Base-by-base conservation (phyloP, 1,140 invertebrate species). In the Pentalonia nigronervosa region DNA sequence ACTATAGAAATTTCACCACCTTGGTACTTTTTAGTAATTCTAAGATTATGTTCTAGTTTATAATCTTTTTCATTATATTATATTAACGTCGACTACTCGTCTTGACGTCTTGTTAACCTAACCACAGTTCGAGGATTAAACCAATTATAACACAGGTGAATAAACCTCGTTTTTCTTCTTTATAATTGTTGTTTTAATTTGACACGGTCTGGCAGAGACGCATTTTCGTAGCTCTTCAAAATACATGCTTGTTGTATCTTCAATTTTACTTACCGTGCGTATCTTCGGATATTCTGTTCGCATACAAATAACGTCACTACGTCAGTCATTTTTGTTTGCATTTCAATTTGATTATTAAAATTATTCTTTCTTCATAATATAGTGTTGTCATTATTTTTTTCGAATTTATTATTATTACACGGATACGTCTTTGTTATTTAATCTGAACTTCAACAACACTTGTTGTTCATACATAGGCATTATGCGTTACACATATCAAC, bases 141-240 rank as follows among this genome's bases (percentile, higher is more conserved):
- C 91, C 91, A 93, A 93, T 93, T 93, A 93, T 93, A 93, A 84
- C 48, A 93, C 91, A 93, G 91, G 91, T 93, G 91, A 93, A 93
- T 93, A 93, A 93, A 93, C 91, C 76, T 93, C 21, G 48, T 34
- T 48, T 93, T 93, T 86, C 41, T 86, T 47, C 50, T 50, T 93
- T 84, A 86, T 93, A 93, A 93, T 93, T 93, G 91, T 93, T 84
- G 91, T 93, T 84, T 93, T 93, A 93, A 93, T 93, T 93, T 93
- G 81, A 86, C 81, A 93, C 91, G 91, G 91, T 93, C 81, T 83
- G 34, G 41, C 36, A 81, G 81, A 93, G 45, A 84, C 91, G 91
- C 48, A 84, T 93, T 93, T 93, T 84, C 48, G 30, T 56, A 76
- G 17, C 45, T 84, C 60, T 84, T 86, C 3, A 83, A 92, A 92